A percentile compares a stretch with the other conserved stretches of the same genome.
These are phyloP conservation scores for Lordiphosa fenestrarum DNA, from an alignment of 2,888 invertebrate genomes.

Conservation along the genomic window DNA sequence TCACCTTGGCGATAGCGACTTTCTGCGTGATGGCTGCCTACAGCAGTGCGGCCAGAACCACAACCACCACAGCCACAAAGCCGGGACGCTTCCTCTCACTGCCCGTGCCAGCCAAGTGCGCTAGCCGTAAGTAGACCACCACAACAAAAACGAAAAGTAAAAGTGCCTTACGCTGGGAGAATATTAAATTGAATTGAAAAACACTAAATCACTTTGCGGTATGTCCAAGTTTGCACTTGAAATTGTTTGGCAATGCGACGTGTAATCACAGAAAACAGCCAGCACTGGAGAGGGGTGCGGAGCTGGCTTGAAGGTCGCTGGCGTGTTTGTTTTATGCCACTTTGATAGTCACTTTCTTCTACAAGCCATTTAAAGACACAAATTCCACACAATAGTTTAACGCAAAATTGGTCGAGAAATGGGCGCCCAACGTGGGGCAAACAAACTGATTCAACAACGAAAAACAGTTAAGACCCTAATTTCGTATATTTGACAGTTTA, in stretches of 20 bases:
- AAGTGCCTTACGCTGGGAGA: slow-evolving; percentile 54
- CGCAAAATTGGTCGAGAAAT: not conserved
- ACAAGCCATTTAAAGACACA: slow-evolving; percentile 15
- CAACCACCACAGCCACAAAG: slow-evolving; percentile 83
- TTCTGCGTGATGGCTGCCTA: slow-evolving; percentile 82
- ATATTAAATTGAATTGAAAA: slow-evolving; percentile 40
- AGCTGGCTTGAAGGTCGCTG: slow-evolving; percentile 54
- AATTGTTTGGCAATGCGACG: slow-evolving; percentile 65
- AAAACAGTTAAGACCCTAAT: too few species aligned
- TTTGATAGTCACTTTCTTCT: slow-evolving; percentile 27
- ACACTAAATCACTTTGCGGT: not conserved
- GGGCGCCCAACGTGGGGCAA: not conserved
- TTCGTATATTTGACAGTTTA: too few species aligned
- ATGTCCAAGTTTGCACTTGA: slow-evolving; percentile 66
- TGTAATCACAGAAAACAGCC: slow-evolving; percentile 33
- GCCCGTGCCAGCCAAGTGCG: slow-evolving; percentile 90
- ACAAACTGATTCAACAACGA: too few species aligned
- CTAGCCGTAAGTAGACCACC: slow-evolving; percentile 86
- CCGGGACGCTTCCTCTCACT: slow-evolving; percentile 92
- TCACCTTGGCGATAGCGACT: slow-evolving; percentile 84
- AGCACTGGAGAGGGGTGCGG: slow-evolving; percentile 19
- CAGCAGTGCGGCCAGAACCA: slow-evolving; percentile 84
- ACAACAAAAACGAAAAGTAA: slow-evolving; percentile 53
- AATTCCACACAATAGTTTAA: not conserved
- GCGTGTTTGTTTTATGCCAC: slow-evolving; percentile 34